phyloP scores from a whole-genome alignment of 2,888 invertebrate species.

The Celastrina argiolus region DNA sequence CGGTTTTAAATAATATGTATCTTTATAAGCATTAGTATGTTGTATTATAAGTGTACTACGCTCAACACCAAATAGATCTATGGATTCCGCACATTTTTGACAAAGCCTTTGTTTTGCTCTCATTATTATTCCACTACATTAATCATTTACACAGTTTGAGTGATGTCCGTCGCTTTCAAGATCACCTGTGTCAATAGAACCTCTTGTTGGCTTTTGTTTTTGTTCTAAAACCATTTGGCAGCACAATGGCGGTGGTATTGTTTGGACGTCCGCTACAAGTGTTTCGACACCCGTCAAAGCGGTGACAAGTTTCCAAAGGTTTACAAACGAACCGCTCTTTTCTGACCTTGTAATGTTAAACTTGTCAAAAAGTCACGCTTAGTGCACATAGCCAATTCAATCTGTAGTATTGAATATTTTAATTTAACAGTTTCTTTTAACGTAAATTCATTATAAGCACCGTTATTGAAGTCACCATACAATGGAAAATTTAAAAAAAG shows the following conservation, averaged over 20 bases:
- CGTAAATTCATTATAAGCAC: not conserved
- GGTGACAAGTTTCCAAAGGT: conserved; percentile 58
- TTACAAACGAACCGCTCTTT: conserved; percentile 44
- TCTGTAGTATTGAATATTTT: not conserved
- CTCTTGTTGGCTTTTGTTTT: conserved; percentile 63
- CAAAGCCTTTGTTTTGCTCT: not conserved
- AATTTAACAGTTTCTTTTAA: not conserved
- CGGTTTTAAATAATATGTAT: not conserved
- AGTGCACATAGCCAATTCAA: conserved; percentile 7
- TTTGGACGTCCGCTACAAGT: conserved; percentile 55
- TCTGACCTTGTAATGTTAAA: conserved; percentile 44
- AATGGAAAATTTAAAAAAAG: not conserved
- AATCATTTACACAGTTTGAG: conserved; percentile 51
- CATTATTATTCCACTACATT: conserved; percentile 44
- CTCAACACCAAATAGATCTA: not conserved
- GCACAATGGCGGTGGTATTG: conserved; percentile 57
- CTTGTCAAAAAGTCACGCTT: conserved; percentile 21
- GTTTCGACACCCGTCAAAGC: conserved; percentile 67
- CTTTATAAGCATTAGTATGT: not conserved
- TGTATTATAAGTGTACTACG: too few relatives aligned
- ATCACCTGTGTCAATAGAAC: conserved; percentile 60
- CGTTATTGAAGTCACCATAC: not conserved
- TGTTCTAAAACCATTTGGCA: conserved; percentile 53
- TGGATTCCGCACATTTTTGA: not conserved
- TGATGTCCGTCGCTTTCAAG: conserved; percentile 57